Conservation (phyloP, 2,113 vertebrate genomes). For the Microcebus jonahi region DNA sequence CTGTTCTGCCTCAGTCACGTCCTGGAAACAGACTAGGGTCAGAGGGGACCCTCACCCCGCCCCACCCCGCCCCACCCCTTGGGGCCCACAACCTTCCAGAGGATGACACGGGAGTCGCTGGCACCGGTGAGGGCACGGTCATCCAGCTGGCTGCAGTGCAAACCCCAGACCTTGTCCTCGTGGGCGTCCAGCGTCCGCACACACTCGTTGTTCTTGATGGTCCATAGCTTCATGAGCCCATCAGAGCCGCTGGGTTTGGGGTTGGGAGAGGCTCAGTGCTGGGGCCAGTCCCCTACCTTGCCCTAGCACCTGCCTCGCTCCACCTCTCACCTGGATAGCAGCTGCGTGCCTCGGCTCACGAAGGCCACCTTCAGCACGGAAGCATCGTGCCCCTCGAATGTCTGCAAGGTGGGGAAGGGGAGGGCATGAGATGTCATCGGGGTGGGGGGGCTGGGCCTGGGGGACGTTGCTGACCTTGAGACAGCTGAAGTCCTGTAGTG, state of each 20-base stretch:
- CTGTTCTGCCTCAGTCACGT: slow-evolving; percentile 93
- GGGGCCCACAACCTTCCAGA: slow-evolving; percentile 90
- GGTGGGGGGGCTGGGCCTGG: accelerated
- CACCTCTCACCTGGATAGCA: slow-evolving; percentile 91
- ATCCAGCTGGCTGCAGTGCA: slow-evolving; percentile 91
- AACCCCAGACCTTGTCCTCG: slow-evolving; percentile 97
- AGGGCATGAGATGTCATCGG: accelerated
- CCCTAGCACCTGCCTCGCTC: too few relatives aligned
- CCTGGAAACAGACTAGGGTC: slow-evolving; percentile 82
- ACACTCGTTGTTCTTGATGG: slow-evolving; percentile 97
- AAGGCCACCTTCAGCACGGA: slow-evolving; percentile 97
- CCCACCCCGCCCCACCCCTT: neutral
- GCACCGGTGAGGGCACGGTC: slow-evolving; percentile 91
- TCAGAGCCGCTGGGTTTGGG: slow-evolving; percentile 91
- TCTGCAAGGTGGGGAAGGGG: slow-evolving; percentile 82
- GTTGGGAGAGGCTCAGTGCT: neutral
- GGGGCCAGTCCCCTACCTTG: accelerated
- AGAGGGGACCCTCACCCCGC: neutral
- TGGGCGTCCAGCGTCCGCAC: slow-evolving; percentile 95
- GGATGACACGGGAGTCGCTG: slow-evolving; percentile 91
- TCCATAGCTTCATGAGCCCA: slow-evolving; percentile 97
- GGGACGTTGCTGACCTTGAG: slow-evolving; percentile 88
- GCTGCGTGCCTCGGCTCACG: slow-evolving; percentile 93
- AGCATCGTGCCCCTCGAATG: slow-evolving; percentile 97
- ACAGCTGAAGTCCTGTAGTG: slow-evolving; percentile 95